These are phyloP conservation scores for Scatophagus argus DNA, from an alignment of 2,113 vertebrate species.

Conservation along the genomic window DNA sequence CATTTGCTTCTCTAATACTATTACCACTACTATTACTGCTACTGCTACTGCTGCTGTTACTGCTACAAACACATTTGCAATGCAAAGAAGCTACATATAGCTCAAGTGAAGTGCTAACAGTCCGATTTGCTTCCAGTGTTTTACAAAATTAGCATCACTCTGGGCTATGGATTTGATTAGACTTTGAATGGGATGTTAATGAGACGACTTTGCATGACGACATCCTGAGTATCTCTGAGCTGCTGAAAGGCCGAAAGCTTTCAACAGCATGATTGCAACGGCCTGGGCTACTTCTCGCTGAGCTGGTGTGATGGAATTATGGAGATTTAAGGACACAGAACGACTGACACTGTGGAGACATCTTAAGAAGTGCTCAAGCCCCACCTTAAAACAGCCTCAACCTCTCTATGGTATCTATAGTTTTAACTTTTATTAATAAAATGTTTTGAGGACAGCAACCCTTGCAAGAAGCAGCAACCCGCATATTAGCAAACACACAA, in stretches of 20 bases:
- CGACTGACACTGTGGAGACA: no score
- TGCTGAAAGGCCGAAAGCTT: constrained; percentile 1
- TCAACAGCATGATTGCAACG: constrained; percentile 19
- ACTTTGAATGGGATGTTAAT: neutral
- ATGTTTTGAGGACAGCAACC: neutral
- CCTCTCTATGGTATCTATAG: neutral
- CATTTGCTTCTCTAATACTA: neutral
- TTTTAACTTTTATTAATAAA: neutral
- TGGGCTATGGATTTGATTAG: neutral
- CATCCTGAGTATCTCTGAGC: neutral
- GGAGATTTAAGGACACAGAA: constrained; percentile 10
- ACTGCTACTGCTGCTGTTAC: neutral
- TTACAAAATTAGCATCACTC: neutral
- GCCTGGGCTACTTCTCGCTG: neutral
- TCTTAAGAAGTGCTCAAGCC: neutral
- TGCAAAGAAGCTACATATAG: neutral
- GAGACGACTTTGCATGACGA: neutral
- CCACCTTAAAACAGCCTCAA: neutral
- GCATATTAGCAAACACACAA: neutral
- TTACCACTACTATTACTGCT: neutral
- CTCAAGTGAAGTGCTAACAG: neutral
- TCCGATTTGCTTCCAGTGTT: neutral
- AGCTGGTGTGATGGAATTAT: constrained; percentile 9
- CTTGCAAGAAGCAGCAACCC: constrained; percentile 8
- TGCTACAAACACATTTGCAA: neutral